Conservation (phyloP, 2,888 invertebrate species). For the Caenorhabditis sulstoni region DNA sequence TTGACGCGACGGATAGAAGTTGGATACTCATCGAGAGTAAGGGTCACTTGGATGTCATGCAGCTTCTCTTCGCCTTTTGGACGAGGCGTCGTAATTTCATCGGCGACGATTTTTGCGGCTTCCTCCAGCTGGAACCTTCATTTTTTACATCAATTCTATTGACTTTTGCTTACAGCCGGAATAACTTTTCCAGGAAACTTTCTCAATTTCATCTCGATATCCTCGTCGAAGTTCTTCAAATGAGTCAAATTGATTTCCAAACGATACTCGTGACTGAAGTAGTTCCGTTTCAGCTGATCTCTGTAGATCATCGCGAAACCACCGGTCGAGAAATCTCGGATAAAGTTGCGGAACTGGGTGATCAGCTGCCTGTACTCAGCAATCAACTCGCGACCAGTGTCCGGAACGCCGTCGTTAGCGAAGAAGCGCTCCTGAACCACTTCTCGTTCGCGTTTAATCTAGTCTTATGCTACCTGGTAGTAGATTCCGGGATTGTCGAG, state of each 20-base stretch:
- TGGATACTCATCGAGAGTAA: slow-evolving; percentile 75
- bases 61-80: slow-evolving; percentile 92
- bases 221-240: slow-evolving; percentile 91
- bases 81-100: slow-evolving; percentile 94
- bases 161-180: slow-evolving; percentile 84
- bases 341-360: slow-evolving; percentile 94
- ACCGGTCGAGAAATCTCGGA: slow-evolving; percentile 94
- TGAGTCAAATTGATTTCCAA: slow-evolving; percentile 95
- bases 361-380: slow-evolving; percentile 84
- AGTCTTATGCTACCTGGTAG: slow-evolving; percentile 67
- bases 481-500: slow-evolving; percentile 77
- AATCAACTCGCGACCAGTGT: slow-evolving; percentile 76
- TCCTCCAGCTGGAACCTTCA: slow-evolving; percentile 87
- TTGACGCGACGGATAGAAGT: slow-evolving; percentile 81
- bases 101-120: slow-evolving; percentile 95
- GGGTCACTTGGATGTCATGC: slow-evolving; percentile 90
- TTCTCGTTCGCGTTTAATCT: not conserved
- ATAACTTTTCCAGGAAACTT: slow-evolving; percentile 94
- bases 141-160: not conserved
- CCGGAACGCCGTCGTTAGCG: slow-evolving; percentile 75
- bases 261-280: slow-evolving; percentile 91
- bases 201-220: slow-evolving; percentile 90
- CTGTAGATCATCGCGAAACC: slow-evolving; percentile 97
- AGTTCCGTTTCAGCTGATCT: slow-evolving; percentile 93
- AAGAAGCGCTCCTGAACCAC: slow-evolving; percentile 71